Conservation (phyloP, 2,888 invertebrate species). For the Ceramica pisi region DNA sequence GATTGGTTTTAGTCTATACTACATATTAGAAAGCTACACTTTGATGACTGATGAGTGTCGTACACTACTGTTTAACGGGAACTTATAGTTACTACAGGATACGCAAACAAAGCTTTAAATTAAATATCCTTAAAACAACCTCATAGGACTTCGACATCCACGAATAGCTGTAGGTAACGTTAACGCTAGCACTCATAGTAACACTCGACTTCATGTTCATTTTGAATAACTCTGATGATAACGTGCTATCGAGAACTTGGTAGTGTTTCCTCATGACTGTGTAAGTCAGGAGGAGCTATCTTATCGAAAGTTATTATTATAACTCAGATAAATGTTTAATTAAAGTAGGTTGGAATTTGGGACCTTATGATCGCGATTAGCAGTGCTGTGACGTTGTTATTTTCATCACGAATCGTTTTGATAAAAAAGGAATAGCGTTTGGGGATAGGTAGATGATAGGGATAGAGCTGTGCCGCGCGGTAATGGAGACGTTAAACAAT, state of each 20-base stretch:
- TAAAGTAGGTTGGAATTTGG: too few relatives aligned
- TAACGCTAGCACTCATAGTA: background rate
- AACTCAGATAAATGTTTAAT: background rate
- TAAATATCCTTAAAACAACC: background rate
- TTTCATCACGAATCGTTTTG: too few relatives aligned
- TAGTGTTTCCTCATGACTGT: background rate
- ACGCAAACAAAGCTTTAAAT: background rate
- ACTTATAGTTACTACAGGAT: too few relatives aligned
- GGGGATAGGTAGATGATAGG: too few relatives aligned
- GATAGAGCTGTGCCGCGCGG: too few relatives aligned
- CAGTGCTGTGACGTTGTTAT: too few relatives aligned
- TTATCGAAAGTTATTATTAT: background rate
- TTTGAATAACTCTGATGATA: background rate
- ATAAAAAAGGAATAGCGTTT: too few relatives aligned
- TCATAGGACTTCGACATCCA: background rate
- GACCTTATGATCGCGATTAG: too few relatives aligned
- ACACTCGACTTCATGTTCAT: background rate
- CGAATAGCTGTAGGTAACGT: conserved; percentile 11
- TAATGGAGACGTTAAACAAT: too few relatives aligned
- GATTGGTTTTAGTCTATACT: background rate
- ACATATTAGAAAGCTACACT: too few relatives aligned
- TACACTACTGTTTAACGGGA: background rate
- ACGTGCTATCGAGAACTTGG: background rate
- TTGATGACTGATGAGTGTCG: too few relatives aligned
- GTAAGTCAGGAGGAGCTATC: conserved; percentile 13